Evolutionary conservation across 2,113 vertebrate species (phyloP).

Genomic region (Elgaria multicarinata): DNA sequence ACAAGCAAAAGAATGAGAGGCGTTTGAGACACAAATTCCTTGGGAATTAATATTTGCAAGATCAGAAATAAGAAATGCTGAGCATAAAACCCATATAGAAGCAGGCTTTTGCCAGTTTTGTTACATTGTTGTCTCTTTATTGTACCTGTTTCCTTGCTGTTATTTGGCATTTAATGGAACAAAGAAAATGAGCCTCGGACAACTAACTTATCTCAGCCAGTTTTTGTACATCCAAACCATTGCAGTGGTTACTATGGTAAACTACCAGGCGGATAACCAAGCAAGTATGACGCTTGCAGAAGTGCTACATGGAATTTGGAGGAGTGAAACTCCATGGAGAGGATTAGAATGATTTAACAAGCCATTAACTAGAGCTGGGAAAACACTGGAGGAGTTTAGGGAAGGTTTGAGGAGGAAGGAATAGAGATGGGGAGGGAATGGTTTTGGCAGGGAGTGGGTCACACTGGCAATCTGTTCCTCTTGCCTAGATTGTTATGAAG

Average conservation of each 20-base stretch:
- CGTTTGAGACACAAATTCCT: accelerated
- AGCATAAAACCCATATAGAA: neutral
- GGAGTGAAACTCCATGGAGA: slow-evolving; percentile 48
- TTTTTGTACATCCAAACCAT: slow-evolving; percentile 8
- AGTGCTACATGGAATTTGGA: slow-evolving; percentile 37
- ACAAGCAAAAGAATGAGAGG: neutral
- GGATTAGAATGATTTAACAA: slow-evolving; percentile 61
- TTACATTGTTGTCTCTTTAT: accelerated
- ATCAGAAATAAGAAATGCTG: neutral
- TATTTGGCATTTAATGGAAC: accelerated
- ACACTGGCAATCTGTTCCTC: slow-evolving; percentile 71
- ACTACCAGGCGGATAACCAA: slow-evolving; percentile 60
- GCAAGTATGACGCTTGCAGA: slow-evolving; percentile 1
- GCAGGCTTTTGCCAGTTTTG: neutral
- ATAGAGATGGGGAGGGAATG: slow-evolving; percentile 38
- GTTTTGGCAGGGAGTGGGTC: slow-evolving; percentile 72
- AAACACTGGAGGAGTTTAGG: slow-evolving; percentile 50
- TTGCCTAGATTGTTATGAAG: slow-evolving; percentile 69
- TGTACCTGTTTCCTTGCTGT: neutral
- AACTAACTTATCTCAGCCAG: slow-evolving; percentile 48
- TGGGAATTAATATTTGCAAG: neutral
- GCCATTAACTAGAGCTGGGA: slow-evolving; percentile 51
- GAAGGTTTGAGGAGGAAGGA: slow-evolving; percentile 44
- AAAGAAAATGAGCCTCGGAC: slow-evolving; percentile 12
- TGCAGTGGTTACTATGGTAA: slow-evolving; percentile 60